Percentiles rank a stretch among this genome's conserved stretches.
Evolutionary conservation across 1,140 invertebrate species (phyloP).

Genomic region (Drosophila kurseongensis): DNA sequence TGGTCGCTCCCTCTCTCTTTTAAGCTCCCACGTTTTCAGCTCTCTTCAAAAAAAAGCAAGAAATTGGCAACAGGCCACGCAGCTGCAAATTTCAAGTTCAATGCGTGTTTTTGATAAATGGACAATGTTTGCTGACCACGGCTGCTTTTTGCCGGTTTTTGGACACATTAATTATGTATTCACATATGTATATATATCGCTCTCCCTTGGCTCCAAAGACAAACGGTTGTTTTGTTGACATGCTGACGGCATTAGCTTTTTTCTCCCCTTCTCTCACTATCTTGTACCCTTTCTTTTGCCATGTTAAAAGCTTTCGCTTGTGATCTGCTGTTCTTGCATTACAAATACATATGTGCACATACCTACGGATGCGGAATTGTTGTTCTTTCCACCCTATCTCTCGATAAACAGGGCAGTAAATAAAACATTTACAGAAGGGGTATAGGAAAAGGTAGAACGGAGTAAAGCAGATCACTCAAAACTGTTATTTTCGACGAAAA

Average conservation of each 20-base stretch:
- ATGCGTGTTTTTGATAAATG: conserved; percentile 19
- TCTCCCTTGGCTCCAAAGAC: neutral
- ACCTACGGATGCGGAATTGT: neutral
- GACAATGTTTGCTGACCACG: conserved; percentile 1
- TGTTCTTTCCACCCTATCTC: conserved; percentile 1
- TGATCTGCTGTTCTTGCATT: conserved; percentile 36
- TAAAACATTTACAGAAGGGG: neutral
- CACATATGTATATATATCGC: neutral
- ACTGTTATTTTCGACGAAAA: too few relatives aligned
- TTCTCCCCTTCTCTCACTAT: neutral
- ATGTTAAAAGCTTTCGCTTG: conserved; percentile 24
- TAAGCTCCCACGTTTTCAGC: conserved; percentile 18
- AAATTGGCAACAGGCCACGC: conserved; percentile 5
- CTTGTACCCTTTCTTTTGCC: conserved; percentile 15
- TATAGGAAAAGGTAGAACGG: too few relatives aligned
- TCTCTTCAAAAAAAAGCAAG: neutral
- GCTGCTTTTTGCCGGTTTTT: conserved; percentile 45
- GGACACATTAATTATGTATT: conserved; percentile 3
- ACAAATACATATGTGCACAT: neutral
- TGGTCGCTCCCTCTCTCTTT: conserved; percentile 1
- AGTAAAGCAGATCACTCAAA: too few relatives aligned
- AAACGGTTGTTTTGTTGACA: conserved; percentile 39
- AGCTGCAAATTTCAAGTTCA: conserved; percentile 45
- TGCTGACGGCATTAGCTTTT: conserved; percentile 26
- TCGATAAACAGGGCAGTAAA: neutral